A percentile compares a stretch with the other conserved stretches of the same genome.
phyloP scores from a whole-genome alignment of 2,113 vertebrate species.

The Tauraco erythrolophus region DNA sequence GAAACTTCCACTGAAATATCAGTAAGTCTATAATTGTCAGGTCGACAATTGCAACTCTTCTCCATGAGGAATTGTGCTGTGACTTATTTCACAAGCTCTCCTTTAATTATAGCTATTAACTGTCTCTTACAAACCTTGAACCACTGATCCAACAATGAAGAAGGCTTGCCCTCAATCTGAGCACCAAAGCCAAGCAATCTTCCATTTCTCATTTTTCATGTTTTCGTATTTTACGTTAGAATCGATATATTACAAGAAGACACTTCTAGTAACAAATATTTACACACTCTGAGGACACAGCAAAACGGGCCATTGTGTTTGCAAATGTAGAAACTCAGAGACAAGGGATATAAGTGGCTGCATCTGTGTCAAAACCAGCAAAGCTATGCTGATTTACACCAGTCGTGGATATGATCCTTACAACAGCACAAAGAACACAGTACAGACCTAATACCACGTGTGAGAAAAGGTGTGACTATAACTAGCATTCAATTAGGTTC shows the following conservation, averaged over 20 bases:
- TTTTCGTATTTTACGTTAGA: not conserved
- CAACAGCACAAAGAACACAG: not conserved
- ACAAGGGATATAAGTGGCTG: not conserved
- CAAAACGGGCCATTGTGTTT: not conserved
- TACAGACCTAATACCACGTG: not conserved
- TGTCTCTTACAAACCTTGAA: not conserved
- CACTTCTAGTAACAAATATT: not conserved
- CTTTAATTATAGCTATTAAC: constrained; percentile 27
- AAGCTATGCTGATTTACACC: not conserved
- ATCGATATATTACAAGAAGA: not conserved
- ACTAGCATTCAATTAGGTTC: not conserved
- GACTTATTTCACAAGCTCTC: not conserved
- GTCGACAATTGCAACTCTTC: constrained; percentile 8
- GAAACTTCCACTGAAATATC: constrained; percentile 26
- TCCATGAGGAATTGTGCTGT: not conserved
- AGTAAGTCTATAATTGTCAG: constrained; percentile 24
- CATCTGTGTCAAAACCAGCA: not conserved
- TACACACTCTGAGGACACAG: not conserved
- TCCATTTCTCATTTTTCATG: not conserved
- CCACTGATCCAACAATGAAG: not conserved
- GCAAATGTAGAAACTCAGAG: not conserved
- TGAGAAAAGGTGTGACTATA: not conserved
- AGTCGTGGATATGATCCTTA: not conserved
- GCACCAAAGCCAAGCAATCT: not conserved
- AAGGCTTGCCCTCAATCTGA: not conserved